Evolutionary conservation across 2,888 invertebrate species (phyloP).

Genomic region (Scaptomyza tumidula): DNA sequence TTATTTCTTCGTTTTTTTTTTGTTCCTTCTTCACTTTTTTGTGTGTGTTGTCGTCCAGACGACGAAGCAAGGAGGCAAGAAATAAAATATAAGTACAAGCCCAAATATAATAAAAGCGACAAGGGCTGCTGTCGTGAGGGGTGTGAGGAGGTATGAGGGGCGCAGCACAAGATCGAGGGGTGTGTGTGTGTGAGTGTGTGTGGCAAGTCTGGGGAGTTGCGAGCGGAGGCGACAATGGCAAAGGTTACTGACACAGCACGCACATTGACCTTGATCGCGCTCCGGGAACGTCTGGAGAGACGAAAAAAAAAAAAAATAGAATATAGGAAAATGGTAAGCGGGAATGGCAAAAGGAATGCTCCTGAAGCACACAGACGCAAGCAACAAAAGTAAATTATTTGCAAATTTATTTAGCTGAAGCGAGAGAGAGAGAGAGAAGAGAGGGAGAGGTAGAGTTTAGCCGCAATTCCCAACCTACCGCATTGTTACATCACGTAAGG

Average conservation of each 20-base stretch:
- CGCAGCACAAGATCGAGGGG: slow-evolving; percentile 37
- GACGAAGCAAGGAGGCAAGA: slow-evolving; percentile 32
- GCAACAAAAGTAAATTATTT: slow-evolving; percentile 68
- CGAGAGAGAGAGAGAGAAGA: not conserved
- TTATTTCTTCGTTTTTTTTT: slow-evolving; percentile 10
- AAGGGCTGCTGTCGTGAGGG: slow-evolving; percentile 32
- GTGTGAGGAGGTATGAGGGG: slow-evolving; percentile 9
- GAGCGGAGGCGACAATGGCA: slow-evolving; percentile 67
- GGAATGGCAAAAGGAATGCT: slow-evolving; percentile 15
- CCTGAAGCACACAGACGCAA: slow-evolving; percentile 30
- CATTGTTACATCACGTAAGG: slow-evolving; percentile 75
- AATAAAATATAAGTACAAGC: slow-evolving; percentile 60
- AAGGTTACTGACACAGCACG: slow-evolving; percentile 80
- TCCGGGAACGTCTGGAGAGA: slow-evolving; percentile 55
- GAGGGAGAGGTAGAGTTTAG: slow-evolving; percentile 5
- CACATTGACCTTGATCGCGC: slow-evolving; percentile 79
- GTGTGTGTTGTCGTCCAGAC: slow-evolving; percentile 60
- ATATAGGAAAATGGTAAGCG: slow-evolving; percentile 4
- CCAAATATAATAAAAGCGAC: slow-evolving; percentile 69
- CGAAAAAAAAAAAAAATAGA: slow-evolving; percentile 3
- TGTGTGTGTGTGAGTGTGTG: slow-evolving; percentile 24
- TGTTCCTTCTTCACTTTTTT: slow-evolving; percentile 14
- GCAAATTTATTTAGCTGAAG: slow-evolving; percentile 71
- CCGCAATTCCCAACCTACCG: slow-evolving; percentile 72
- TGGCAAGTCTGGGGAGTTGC: slow-evolving; percentile 43